Evolutionary conservation across 2,113 vertebrate species (phyloP), one percentile per base, ranked within the genome.

Genomic region (Festucalex cinctus): DNA sequence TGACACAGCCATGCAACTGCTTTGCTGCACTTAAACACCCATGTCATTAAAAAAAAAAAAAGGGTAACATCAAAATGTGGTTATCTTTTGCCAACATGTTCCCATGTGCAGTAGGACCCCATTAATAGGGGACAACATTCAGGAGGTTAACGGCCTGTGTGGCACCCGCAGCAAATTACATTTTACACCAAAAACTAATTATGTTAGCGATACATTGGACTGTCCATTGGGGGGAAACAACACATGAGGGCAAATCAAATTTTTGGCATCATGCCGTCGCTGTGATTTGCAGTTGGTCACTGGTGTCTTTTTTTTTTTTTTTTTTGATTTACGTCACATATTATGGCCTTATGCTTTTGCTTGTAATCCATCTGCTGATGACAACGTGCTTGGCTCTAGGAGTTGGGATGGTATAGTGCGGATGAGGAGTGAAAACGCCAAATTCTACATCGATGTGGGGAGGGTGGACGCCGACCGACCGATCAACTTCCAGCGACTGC

Each of bases 81-180:
- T n/a, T 43, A 26, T 39, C n/a, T 41, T 62, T 41, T 62, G 60
- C 20, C 58, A 60, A 43, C 53, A 26, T 17, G 24, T 67, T 70
- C 63, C 44, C 17, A 58, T 74, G 10, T 6, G 5, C 24, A 1
- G 14, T 26, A 28, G 2, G 54, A 57, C 14, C 16, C 54, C 24
- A 57, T 57, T 1, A 28, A 57, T 32, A 32, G 54, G 32, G 54
- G 14, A 14, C 54, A 22, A 69, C 70, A 71, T 71, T 76, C 48
- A 69, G 64, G 68, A 73, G 65, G 17, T 57, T 80, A 73, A 85
- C 79, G 71, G 54, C 54, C 66, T 35, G 2, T 65, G 60, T 49
- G 81, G 83, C 79, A 76, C 62, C 68, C 75, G 49, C 74, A 79
- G 79, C 69, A 84, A 86, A 85, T 83, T 28, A 63, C 20, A 79